A percentile compares a stretch with the other conserved stretches of the same genome.
Conservation (phyloP, 2,888 invertebrate genomes). For the Conomelus anceps region DNA sequence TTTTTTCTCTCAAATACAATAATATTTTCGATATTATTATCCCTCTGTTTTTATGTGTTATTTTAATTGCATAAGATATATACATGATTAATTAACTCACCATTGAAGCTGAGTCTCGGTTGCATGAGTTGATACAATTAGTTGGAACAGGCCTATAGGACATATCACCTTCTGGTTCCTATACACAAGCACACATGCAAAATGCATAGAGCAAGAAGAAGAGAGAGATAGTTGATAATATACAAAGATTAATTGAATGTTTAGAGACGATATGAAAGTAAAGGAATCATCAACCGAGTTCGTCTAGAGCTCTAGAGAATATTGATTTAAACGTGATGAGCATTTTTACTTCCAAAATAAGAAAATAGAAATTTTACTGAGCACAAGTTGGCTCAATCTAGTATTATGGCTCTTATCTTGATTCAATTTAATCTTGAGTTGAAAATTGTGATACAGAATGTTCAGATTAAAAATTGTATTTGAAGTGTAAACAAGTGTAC, state of each 20-base stretch:
- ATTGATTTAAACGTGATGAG: no score
- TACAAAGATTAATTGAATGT: neutral
- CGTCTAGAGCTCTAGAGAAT: neutral
- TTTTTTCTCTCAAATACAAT: no score
- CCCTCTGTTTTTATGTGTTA: no score
- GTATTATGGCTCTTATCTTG: no score
- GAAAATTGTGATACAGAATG: no score
- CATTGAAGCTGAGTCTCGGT: slow-evolving; percentile 24
- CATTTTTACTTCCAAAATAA: neutral
- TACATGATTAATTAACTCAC: slow-evolving; percentile 17
- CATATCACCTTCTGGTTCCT: slow-evolving; percentile 30
- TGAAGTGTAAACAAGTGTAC: no score
- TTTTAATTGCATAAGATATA: no score
- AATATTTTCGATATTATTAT: no score
- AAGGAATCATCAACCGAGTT: neutral
- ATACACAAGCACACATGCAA: slow-evolving; percentile 26
- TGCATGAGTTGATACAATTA: slow-evolving; percentile 31
- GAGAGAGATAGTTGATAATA: neutral
- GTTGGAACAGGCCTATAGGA: slow-evolving; percentile 37
- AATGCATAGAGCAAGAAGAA: slow-evolving; percentile 25
- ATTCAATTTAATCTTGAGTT: no score
- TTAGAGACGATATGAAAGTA: neutral
- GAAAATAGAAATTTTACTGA: no score
- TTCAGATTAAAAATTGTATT: no score
- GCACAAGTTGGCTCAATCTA: no score